Base-by-base conservation (phyloP, 1,140 invertebrate genomes). In the Apolygus lucorum region DNA sequence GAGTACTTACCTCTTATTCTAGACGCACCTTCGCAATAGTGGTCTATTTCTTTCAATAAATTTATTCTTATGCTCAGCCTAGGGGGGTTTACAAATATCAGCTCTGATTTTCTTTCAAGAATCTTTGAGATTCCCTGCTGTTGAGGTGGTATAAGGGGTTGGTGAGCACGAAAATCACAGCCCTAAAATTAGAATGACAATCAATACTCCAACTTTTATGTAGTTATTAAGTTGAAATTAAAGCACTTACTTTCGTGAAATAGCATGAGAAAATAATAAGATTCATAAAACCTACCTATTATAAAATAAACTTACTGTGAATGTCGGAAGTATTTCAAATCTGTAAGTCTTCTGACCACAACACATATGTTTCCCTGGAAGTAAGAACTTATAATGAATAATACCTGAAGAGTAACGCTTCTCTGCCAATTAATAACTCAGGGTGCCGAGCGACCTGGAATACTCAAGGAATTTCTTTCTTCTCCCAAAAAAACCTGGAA, bases 311-410 rank as follows among this genome's bases (percentile, higher is more conserved):
- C 72, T 74, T 69, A 74, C 73, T 14, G 64, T 54, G 26, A 73
- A 73, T 73, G 85, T 77, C 67, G 81, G 78, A 73, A 87, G 69
- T 66, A 84, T 85, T 77, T 92, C 88, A 79, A 89, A 93, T 73
- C 88, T 83, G 74, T 91, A 90, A 22, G 90, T 88, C 74, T 87
- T 83, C 78, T 90, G 88, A 63, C 90, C 90, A 78, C 93, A 96
- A 77, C 93, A 95, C 0, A 91, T 89, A 79, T 89, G 92, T 34
- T 87, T 82, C 29, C 83, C 82, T 73, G 70, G 65, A 72, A 72
- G 49, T 67, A 76, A 52, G 68, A 68, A 68, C 25, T 28, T 8
- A 72, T 67, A 25, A 52, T 28, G 17, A n/a, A n/a, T n/a, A n/a
- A n/a, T n/a, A n/a, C n/a, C n/a, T n/a, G n/a, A n/a, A n/a, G n/a